These are phyloP conservation scores for Borostomias antarcticus DNA, from an alignment of 2,797 vertebrate genomes.

Conservation along the genomic window DNA sequence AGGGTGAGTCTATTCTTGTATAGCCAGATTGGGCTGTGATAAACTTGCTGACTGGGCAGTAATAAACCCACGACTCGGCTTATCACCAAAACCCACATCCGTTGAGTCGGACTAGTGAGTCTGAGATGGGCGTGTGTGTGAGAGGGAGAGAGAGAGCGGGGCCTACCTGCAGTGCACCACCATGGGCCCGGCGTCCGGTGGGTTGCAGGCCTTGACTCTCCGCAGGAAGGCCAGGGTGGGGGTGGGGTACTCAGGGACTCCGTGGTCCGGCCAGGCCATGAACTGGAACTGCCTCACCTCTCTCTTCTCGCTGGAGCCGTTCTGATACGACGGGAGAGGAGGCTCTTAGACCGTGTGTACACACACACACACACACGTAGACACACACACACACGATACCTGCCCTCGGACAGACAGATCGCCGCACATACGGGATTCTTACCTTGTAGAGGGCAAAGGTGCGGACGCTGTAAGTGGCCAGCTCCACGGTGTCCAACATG, in stretches of 20 bases:
- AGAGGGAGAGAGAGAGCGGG: not conserved
- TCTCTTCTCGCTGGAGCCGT: slow-evolving; percentile 91
- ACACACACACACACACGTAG: slow-evolving; percentile 8
- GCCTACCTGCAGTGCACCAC: slow-evolving; percentile 96
- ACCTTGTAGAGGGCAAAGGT: slow-evolving; percentile 95
- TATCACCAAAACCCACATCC: no score
- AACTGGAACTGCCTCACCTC: slow-evolving; percentile 97
- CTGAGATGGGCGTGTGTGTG: not conserved
- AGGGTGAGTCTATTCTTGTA: no score
- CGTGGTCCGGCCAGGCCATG: slow-evolving; percentile 96
- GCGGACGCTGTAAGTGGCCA: slow-evolving; percentile 91
- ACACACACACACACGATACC: not conserved
- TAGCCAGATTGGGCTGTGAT: no score
- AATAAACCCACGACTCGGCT: no score
- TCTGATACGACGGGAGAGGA: slow-evolving; percentile 69
- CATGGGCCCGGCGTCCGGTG: slow-evolving; percentile 91
- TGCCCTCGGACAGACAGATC: not conserved
- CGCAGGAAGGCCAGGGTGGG: slow-evolving; percentile 91
- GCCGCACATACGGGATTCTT: slow-evolving; percentile 6
- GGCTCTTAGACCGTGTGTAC: not conserved
- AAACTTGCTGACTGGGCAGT: no score
- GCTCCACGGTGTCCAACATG: slow-evolving; percentile 89
- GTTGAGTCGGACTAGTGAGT: not conserved
- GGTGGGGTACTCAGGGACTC: slow-evolving; percentile 94
- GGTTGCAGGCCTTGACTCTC: slow-evolving; percentile 90